phyloP scores from a whole-genome alignment of 2,797 vertebrate species.

The Orientallactaga sibirica region DNA sequence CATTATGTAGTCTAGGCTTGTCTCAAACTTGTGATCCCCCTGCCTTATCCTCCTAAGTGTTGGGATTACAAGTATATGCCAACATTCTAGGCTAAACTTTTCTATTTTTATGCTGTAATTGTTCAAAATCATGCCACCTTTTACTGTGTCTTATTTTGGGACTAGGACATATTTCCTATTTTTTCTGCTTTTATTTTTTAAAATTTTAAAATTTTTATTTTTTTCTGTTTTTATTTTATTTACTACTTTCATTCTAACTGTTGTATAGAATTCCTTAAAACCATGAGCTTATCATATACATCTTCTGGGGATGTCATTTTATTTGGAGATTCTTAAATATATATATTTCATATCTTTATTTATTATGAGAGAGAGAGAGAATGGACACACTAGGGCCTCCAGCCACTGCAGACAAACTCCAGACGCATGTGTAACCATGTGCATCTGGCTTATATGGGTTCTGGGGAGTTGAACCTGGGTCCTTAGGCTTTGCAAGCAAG shows the following conservation, averaged over 20 bases:
- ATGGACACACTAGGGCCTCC: no score
- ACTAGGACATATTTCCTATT: not conserved
- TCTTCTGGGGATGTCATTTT: conserved; percentile 51
- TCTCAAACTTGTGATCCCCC: not conserved
- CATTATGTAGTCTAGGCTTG: not conserved
- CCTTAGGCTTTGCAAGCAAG: no score
- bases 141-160: conserved; percentile 42
- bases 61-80: not conserved
- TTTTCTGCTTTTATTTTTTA: not conserved
- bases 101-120: conserved; percentile 38
- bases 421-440: no score
- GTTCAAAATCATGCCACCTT: conserved; percentile 30
- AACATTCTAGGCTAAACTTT: not conserved
- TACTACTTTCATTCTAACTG: not conserved
- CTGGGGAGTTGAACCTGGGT: no score
- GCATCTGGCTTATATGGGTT: no score
- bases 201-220: no score
- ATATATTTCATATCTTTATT: no score
- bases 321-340: not conserved
- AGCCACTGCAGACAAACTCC: no score
- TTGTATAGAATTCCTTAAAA: conserved; percentile 41
- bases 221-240: not conserved
- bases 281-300: conserved; percentile 37
- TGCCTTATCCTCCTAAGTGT: not conserved
- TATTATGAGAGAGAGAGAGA: no score